These are phyloP conservation scores for Naja naja DNA, from an alignment of 2,113 vertebrate genomes.

Conservation along the genomic window DNA sequence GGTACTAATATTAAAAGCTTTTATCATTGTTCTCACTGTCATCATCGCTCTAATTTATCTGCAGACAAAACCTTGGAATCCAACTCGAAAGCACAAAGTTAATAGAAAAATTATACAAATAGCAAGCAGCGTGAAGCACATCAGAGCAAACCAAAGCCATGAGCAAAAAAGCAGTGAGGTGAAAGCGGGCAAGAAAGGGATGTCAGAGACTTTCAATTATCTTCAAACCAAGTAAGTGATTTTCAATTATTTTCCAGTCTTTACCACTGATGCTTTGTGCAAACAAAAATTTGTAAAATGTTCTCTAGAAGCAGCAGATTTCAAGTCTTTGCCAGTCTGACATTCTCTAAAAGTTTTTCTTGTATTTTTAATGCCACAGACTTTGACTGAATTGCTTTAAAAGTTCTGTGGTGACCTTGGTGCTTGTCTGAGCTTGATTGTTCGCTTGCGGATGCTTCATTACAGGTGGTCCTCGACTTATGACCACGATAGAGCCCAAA, in stretches of 20 bases:
- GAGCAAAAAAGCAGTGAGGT: background rate
- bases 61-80: background rate
- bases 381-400: background rate
- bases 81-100: background rate
- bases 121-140: background rate
- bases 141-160: background rate
- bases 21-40: background rate
- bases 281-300: background rate
- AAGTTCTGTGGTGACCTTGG: background rate
- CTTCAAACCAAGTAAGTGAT: background rate
- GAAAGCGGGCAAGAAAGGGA: background rate
- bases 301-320: background rate
- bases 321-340: background rate
- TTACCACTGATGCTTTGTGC: background rate
- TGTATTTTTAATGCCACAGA: background rate
- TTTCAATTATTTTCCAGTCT: background rate
- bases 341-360: background rate
- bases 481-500: too few relatives aligned
- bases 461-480: background rate
- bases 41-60: background rate
- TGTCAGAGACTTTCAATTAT: background rate
- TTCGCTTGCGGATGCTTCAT: background rate
- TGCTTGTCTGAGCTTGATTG: background rate
- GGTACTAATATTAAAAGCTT: background rate
- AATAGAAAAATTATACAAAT: background rate